phyloP scores from a whole-genome alignment of 1,140 invertebrate species.

The Grapholita molesta region DNA sequence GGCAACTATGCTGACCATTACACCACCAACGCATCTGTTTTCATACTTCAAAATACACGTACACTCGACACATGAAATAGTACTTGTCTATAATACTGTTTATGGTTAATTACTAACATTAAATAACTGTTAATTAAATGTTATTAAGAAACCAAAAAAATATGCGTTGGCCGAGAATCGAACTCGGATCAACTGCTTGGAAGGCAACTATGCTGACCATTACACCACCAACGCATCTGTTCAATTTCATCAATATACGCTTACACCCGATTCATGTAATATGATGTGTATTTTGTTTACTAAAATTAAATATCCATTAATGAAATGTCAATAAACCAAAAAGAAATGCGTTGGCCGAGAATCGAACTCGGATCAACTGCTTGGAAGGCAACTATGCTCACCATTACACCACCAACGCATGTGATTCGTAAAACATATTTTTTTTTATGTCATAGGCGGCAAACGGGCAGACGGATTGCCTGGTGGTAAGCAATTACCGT shows the following conservation, averaged over 20 bases:
- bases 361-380: constrained; percentile 93
- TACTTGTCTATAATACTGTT: not conserved
- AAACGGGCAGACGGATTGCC: no score
- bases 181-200: constrained; percentile 93
- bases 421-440: not conserved
- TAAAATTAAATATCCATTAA: no score
- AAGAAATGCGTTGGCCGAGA: constrained; percentile 88
- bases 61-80: not conserved
- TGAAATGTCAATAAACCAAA: no score
- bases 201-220: constrained; percentile 93
- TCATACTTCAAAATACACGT: not conserved
- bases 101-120: not conserved
- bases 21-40: constrained; percentile 80
- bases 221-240: constrained; percentile 88
- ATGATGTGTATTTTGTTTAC: no score
- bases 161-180: constrained; percentile 90
- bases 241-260: not conserved
- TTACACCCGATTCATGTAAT: no score
- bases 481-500: no score
- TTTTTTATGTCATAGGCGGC: no score
- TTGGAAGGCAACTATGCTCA: constrained; percentile 94
- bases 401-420: constrained; percentile 88
- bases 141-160: not conserved
- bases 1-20: constrained; percentile 85
- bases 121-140: not conserved